phyloP scores from a whole-genome alignment of 1,140 invertebrate genomes.

The Drosophila pseudoobscura region DNA sequence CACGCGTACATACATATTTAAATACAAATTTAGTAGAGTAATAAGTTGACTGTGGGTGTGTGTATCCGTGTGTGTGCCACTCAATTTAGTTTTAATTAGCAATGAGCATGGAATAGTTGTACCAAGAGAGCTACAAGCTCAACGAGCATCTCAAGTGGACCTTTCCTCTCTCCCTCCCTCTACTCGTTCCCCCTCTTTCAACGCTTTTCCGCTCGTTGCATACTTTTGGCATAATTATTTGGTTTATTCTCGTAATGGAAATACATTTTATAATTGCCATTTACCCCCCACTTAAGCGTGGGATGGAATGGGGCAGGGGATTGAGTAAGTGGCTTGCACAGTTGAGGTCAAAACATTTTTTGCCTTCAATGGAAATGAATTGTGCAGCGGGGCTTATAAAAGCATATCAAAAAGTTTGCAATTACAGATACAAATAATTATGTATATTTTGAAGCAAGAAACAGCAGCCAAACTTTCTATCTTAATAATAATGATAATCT shows the following conservation, averaged over 20 bases:
- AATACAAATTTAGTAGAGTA: neutral
- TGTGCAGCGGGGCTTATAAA: too few relatives aligned
- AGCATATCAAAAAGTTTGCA: too few relatives aligned
- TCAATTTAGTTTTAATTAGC: conserved; percentile 82
- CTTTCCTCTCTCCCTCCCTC: neutral
- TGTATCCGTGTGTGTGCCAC: conserved; percentile 30
- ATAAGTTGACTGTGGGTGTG: conserved; percentile 21
- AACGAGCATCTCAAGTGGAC: conserved; percentile 70
- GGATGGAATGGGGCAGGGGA: neutral
- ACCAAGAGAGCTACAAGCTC: conserved; percentile 70
- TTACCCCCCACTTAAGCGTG: neutral
- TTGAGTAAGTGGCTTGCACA: conserved; percentile 11
- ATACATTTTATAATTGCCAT: conserved; percentile 72
- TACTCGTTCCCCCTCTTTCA: neutral
- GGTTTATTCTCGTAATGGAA: conserved; percentile 56
- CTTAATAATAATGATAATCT: too few relatives aligned
- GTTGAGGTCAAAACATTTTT: conserved; percentile 39
- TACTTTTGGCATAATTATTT: conserved; percentile 74
- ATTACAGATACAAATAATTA: too few relatives aligned
- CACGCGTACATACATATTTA: neutral
- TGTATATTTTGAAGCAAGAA: too few relatives aligned
- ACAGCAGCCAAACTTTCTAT: too few relatives aligned
- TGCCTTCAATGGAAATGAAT: neutral
- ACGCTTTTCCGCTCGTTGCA: conserved; percentile 7
- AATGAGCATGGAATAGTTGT: conserved; percentile 78